phyloP scores from a whole-genome alignment of 2,797 vertebrate genomes.

The Squalus acanthias region DNA sequence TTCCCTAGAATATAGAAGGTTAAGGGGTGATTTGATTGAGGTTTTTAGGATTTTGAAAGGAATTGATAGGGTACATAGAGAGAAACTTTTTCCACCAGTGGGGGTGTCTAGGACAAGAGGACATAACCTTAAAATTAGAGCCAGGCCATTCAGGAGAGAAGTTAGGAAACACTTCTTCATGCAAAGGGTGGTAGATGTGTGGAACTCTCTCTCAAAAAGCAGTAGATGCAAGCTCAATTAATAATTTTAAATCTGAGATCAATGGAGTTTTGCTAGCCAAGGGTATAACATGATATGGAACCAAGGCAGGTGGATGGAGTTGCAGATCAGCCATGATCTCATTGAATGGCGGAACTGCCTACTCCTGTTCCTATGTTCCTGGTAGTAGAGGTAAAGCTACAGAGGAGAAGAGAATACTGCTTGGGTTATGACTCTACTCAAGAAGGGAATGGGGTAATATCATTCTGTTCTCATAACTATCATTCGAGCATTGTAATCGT shows the following conservation, averaged over 20 bases:
- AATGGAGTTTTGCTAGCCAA: not conserved
- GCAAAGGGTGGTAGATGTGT: not conserved
- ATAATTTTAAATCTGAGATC: not conserved
- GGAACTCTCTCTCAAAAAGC: not conserved
- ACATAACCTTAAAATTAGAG: not conserved
- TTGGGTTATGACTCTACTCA: not conserved
- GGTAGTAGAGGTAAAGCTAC: not conserved
- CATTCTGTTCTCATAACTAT: not conserved
- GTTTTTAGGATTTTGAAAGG: not conserved
- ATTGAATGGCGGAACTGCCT: not conserved
- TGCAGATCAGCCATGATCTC: not conserved
- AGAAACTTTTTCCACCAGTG: not conserved
- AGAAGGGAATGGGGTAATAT: not conserved
- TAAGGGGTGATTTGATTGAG: not conserved
- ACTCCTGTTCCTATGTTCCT: not conserved
- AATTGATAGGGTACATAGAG: not conserved
- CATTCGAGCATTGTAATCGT: not conserved
- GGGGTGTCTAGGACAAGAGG: not conserved
- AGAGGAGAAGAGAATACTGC: not conserved
- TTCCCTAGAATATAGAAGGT: not conserved
- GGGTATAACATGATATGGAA: not conserved
- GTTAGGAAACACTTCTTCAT: not conserved
- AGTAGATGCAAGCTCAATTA: not conserved
- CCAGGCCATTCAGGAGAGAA: not conserved
- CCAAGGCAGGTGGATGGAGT: not conserved